Base-by-base conservation (phyloP, 1,140 invertebrate genomes). In the Drosophila yakuba region DNA sequence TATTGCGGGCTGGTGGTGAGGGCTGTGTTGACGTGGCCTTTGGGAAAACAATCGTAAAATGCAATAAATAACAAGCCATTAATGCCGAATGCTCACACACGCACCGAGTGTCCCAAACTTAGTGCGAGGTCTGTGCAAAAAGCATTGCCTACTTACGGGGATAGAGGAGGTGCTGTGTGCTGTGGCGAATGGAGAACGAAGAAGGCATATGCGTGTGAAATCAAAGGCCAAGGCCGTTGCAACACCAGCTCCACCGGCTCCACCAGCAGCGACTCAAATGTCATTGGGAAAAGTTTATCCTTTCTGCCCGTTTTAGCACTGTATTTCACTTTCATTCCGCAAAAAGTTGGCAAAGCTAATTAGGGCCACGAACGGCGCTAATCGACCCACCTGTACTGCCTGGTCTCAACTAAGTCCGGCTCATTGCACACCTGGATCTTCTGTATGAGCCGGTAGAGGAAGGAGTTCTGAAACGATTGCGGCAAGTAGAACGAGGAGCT, bases 21-120 rank as follows among this genome's bases (percentile, higher is more conserved):
- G 41, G 44, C 47, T 39, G 72, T 80, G 82, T 57, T 73, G 79
- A 82, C 51, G 58, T 89, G 83, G 72, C 83, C 83, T 86, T 79
- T 54, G 64, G 72, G 35, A 64, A 71, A 74, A 78, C 54, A 78
- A 71, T 60, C 74, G 54, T 61, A 63, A 68, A 80, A 64, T 74
- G 78, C 78, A 69, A 86, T 86, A 86, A 86, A 86, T 86, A 86
- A 86, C 83, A 82, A 69, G 83, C 83, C 68, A 86, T 86, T 86
- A 86, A 86, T 86, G 76, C 79, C 79, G 73, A 83, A 79, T 83
- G 79, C 59, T 39, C 38, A 61, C 55, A 68, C 84, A 89, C 79
- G 84, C 80, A 88, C 67, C 45, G 50, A 62, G 45, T 10, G 3
- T 43, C 25, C 38, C 17, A 38, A 51, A 51, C 8, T 51, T 51